phyloP scores from a whole-genome alignment of 2,113 vertebrate genomes.

The Narcine bancroftii region DNA sequence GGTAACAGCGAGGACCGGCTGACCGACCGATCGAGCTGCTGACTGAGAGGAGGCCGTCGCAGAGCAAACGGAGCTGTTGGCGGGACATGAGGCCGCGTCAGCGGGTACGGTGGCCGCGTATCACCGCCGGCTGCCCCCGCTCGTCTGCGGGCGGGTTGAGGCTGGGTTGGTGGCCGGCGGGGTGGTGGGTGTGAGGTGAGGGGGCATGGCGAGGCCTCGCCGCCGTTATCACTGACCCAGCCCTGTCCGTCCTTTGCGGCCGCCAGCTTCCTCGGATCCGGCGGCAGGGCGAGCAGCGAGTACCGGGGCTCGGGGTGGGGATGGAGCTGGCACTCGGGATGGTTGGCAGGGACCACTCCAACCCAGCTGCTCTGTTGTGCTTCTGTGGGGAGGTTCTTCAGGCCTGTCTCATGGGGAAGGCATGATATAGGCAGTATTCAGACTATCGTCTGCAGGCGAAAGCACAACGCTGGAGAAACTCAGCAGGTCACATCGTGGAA shows the following conservation, averaged over 20 bases:
- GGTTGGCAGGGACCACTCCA: neutral
- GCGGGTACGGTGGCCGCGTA: neutral
- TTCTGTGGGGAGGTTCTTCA: neutral
- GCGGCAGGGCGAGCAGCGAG: neutral
- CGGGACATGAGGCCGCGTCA: neutral
- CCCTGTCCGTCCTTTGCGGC: neutral
- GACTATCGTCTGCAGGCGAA: too few species aligned
- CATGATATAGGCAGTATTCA: too few species aligned
- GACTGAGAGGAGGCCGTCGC: neutral
- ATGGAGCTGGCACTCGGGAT: neutral
- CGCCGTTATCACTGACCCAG: neutral
- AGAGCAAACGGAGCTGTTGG: neutral
- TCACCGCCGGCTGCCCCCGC: neutral
- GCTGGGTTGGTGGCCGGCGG: neutral
- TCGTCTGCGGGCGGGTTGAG: neutral
- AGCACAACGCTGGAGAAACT: too few species aligned
- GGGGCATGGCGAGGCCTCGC: neutral
- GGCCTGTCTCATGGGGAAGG: neutral
- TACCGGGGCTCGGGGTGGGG: too few species aligned
- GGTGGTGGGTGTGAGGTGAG: neutral
- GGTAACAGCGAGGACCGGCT: neutral
- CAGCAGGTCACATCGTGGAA: too few species aligned
- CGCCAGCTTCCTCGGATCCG: neutral
- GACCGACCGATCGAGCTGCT: neutral
- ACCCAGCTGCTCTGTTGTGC: neutral